Evolutionary conservation across 1,140 invertebrate species (phyloP), one percentile per base, ranked within the genome.

Genomic region (Bombus pascuorum): DNA sequence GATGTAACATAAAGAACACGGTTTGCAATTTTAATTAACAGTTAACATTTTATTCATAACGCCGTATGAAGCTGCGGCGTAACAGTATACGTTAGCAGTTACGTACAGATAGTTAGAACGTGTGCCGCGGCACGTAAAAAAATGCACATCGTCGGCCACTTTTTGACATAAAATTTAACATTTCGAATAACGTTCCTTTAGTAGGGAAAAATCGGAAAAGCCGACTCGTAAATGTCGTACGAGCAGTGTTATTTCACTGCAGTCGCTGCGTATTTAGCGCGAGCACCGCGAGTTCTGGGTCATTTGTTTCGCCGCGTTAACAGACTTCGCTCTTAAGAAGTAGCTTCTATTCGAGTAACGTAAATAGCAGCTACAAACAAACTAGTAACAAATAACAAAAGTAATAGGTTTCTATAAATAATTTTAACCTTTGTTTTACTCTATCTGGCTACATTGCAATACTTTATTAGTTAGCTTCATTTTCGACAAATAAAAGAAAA

Each of bases 11-110:
- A 62, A 77, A 62, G 75, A 77, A 62, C 42, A 8, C 37, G 37
- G 75, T 65, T 77, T 62, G 75, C 75, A n/a, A 77, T 62, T 77
- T 53, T 77, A 77, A 77, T 77, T 77, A 77, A 77, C 75, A 77
- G 57, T 77, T 62, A 77, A 77, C 57, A 42, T 77, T 77, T 77
- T 77, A 42, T 77, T 77, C 42, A 42, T 77, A 62, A 42, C 59
- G 57, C 9, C 10, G 25, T 42, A 65, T 42, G 75, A 39, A 59
- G 13, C 28, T 8, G 28, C 34, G 3, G 3, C 18, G 42, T 32
- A 47, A 44, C 42, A 9, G 10, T n/a, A 53, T 47, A 18, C 28
- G 47, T 59, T 59, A 18, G 53, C 34, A 34, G 59, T 78, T 44
- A 68, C 62, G 42, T 34, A 22, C 22, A 32, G 39, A 5, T 32